These are phyloP conservation scores for Chrysolina oricalcia DNA, from an alignment of 2,888 invertebrate species.

Conservation along the genomic window DNA sequence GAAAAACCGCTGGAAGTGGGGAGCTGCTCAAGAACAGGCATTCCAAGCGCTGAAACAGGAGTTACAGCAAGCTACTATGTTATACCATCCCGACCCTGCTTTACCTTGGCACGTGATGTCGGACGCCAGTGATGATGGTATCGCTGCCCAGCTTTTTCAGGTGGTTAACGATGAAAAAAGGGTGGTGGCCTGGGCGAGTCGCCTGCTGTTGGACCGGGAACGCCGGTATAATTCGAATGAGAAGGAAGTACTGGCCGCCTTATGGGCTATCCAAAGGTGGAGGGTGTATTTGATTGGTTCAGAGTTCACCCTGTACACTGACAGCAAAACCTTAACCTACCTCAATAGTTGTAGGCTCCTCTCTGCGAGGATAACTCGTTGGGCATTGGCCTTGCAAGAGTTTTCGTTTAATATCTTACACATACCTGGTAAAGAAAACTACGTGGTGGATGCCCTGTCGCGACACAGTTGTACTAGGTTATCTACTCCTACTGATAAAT, in stretches of 20 bases:
- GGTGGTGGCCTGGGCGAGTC: conserved; percentile 25
- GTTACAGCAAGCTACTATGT: conserved; percentile 17
- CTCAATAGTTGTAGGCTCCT: conserved; percentile 8
- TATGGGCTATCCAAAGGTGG: conserved; percentile 25
- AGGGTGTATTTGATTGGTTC: not conserved
- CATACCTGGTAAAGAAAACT: not conserved
- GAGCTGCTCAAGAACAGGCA: conserved; percentile 8
- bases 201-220: conserved; percentile 4
- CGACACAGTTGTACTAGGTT: too few species aligned
- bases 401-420: not conserved
- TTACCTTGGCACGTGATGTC: conserved; percentile 20
- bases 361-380: conserved; percentile 1
- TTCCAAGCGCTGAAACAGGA: conserved; percentile 19
- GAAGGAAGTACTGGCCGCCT: conserved; percentile 23
- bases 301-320: conserved; percentile 21
- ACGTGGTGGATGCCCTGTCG: not conserved
- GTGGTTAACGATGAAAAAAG: not conserved
- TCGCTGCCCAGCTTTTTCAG: conserved; percentile 5
- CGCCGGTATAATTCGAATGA: conserved; percentile 6
- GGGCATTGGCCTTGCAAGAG: conserved; percentile 2
- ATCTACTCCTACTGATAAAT: conserved; percentile 13
- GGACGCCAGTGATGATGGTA: not conserved
- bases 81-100: conserved; percentile 23
- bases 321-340: conserved; percentile 10
- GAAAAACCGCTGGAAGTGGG: conserved; percentile 28